These are phyloP conservation scores for Calameuta idolon DNA, from an alignment of 2,888 invertebrate species.

Conservation along the genomic window DNA sequence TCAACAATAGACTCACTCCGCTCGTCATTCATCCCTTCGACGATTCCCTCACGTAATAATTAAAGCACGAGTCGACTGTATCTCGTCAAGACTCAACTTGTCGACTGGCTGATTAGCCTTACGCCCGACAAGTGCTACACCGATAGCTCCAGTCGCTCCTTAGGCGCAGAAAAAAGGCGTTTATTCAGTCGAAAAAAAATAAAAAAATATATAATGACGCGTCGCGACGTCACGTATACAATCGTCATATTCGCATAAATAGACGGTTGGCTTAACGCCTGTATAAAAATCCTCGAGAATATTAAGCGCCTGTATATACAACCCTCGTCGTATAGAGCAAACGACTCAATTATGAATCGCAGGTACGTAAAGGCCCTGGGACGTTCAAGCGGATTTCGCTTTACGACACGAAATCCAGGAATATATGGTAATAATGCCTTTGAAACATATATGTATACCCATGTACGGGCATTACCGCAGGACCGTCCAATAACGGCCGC, in stretches of 20 bases:
- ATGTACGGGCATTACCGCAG: not conserved
- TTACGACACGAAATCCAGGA: not conserved
- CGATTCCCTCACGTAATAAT: not conserved
- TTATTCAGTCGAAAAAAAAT: not conserved
- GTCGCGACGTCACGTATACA: not conserved
- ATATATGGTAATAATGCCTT: not conserved
- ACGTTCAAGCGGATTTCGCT: not conserved
- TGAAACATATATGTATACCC: not conserved
- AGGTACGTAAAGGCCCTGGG: not conserved
- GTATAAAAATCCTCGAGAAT: not conserved
- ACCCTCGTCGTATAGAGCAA: not conserved
- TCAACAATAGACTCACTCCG: not conserved
- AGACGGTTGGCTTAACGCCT: not conserved
- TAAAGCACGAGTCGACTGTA: not conserved
- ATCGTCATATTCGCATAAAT: not conserved
- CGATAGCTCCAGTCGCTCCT: not conserved
- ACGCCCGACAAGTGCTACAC: not conserved
- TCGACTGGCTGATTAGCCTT: not conserved
- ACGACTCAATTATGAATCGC: not conserved
- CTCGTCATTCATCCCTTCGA: not conserved
- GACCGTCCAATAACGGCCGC: not conserved
- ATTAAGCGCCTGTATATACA: not conserved
- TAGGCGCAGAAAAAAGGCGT: too few species aligned
- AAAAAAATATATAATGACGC: not conserved
- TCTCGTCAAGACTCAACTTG: not conserved